Conservation (phyloP, 23 tunicate species). For the Trididemnum miniatum region DNA sequence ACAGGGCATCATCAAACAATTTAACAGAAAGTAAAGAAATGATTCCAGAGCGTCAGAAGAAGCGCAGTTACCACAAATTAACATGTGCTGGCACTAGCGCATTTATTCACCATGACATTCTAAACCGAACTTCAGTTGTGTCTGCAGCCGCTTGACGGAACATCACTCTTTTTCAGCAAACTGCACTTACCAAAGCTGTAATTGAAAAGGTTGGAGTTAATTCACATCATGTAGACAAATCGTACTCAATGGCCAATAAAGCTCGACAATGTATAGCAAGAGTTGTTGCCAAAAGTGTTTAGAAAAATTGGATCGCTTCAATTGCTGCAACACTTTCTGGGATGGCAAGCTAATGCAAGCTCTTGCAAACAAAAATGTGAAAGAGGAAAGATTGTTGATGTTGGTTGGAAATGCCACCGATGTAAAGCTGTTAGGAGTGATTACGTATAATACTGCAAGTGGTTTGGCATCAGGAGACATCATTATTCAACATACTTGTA, state of each 20-base stretch:
- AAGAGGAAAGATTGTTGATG: no score
- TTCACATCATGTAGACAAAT: slow-evolving; percentile 2
- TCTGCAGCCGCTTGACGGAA: background rate
- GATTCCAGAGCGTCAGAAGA: background rate
- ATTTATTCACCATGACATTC: slow-evolving; percentile 17
- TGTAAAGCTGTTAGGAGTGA: no score
- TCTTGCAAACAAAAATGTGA: slow-evolving; percentile 7
- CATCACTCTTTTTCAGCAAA: background rate
- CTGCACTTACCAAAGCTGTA: slow-evolving; percentile 21
- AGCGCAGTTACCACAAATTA: slow-evolving; percentile 11
- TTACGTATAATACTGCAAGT: no score
- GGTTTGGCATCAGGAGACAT: no score
- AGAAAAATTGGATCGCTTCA: background rate
- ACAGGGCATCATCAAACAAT: background rate
- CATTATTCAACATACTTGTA: no score
- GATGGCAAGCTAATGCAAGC: background rate
- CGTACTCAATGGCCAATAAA: slow-evolving; percentile 5
- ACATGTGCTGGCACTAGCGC: slow-evolving; percentile 1
- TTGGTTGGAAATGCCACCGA: no score
- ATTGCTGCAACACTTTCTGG: background rate
- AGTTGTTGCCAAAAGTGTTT: background rate
- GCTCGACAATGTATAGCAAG: background rate
- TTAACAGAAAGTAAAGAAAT: background rate
- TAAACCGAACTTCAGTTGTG: slow-evolving; percentile 14
- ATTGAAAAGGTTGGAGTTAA: background rate